Evolutionary conservation across 1,140 invertebrate species (phyloP), one percentile per base, ranked within the genome.

Genomic region (Hyphantria cunea): DNA sequence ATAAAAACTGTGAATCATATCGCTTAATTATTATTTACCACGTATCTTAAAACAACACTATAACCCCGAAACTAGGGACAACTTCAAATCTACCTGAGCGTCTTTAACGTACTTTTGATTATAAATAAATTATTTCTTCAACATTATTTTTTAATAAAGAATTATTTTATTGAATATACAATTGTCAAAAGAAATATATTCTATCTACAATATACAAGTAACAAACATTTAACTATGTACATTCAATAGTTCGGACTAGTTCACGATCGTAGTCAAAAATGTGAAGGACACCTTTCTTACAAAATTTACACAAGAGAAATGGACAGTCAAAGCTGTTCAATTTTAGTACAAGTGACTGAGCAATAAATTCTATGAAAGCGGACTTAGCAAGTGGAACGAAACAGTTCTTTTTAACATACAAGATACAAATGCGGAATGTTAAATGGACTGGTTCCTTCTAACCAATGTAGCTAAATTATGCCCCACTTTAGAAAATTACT

Each of bases 181-280:
- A 83, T 80, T 74, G 77, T 87, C 75, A 82, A 89, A 89, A 83
- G 85, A 83, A 89, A 86, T 84, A 84, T 84, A 72, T 76, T 86
- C 86, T 90, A 90, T 90, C 86, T 89, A 90, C 82, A 90, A 89
- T 90, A 90, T 90, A 90, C 87, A 90, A 80, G 80, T 90, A 90
- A 90, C 86, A 88, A 90, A 90, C 80, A 90, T 88, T 81, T 90
- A 89, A 84, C 81, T 90, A 86, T 90, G 70, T 88, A 90, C 85
- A 90, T 80, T 85, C 82, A 88, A 63, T 79, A 84, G 76, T 79
- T 86, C 81, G 81, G 88, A 90, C 88, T 90, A 90, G 88, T 87
- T 86, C 76, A 78, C 76, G 72, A 81, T 87, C 64, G 74, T 85
- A 82, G 78, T 86, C 78, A 76, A 88, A 86, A 82, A 78, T 80